Evolutionary conservation across 1,140 invertebrate genomes (phyloP).

Genomic region (Meloidogyne hapla): DNA sequence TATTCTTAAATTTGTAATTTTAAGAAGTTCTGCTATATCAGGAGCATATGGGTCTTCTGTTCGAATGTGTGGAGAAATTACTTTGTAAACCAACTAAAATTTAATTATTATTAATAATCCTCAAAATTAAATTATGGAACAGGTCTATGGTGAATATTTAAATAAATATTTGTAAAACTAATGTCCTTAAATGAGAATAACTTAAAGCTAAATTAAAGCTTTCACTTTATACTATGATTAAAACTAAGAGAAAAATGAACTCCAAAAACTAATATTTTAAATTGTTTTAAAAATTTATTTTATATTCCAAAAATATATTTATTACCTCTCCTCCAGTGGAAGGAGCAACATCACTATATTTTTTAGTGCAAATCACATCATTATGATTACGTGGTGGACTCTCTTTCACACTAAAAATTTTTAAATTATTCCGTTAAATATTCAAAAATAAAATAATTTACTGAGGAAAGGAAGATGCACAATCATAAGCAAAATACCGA

Average conservation of each 20-base stretch:
- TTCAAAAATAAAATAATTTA: slow-evolving; percentile 3
- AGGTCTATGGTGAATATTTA: too few species aligned
- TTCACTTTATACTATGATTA: too few species aligned
- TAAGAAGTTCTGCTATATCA: slow-evolving; percentile 85
- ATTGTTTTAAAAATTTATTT: too few species aligned
- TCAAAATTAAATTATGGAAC: too few species aligned
- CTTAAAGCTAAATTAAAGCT: too few species aligned
- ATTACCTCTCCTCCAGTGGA: slow-evolving; percentile 82
- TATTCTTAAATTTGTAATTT: slow-evolving; percentile 88
- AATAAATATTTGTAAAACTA: too few species aligned
- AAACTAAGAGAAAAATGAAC: too few species aligned
- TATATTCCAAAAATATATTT: too few species aligned
- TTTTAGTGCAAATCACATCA: slow-evolving; percentile 84
- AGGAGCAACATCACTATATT: slow-evolving; percentile 82
- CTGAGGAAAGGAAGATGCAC: slow-evolving; percentile 77
- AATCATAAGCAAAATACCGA: slow-evolving; percentile 88
- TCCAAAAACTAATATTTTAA: too few species aligned
- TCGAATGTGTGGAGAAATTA: slow-evolving; percentile 80
- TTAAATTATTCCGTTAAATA: not conserved
- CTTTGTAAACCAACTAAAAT: slow-evolving; percentile 80
- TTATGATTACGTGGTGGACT: slow-evolving; percentile 74
- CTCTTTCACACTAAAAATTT: slow-evolving; percentile 68
- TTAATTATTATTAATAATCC: too few species aligned
- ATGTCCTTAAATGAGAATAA: too few species aligned
- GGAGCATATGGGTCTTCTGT: slow-evolving; percentile 83